Base-by-base conservation (phyloP, 2,797 vertebrate genomes). In the Amblyopsis hoosieri region DNA sequence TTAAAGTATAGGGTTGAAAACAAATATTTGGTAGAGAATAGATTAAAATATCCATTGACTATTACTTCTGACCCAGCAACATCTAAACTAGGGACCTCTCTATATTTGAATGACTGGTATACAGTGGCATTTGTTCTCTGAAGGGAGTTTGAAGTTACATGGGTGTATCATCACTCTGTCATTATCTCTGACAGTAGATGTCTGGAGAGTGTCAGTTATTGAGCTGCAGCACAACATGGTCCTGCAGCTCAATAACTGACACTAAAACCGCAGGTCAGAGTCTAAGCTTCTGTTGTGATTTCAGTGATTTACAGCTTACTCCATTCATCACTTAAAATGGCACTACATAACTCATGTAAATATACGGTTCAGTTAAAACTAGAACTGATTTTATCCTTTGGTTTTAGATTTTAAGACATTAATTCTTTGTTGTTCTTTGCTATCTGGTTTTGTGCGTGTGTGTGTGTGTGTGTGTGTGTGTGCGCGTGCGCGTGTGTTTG, bases 151-250 rank as follows among this genome's bases (percentile, higher is more conserved):
- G 42, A 54, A 69, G 53, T 42, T 48, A 0, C 11, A 56, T 12
- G 23, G 46, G 42, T 48, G 57, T 73, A 64, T 79, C 69, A 66
- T 62, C 69, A 57, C 71, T 60, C 71, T 47, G 47, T 71, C 54
- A 68, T 72, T 71, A 69, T 65, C 56, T 61, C 33, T 17, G 55
- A 66, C 64, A 45, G 47, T 19, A 64, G 64, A 62, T 11, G 42
- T 74, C 62, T 42, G 29, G 42, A 54, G 45, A 77, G 57, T 56
- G 33, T 71, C 9, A 1, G 33, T 61, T 65, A 13, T 55, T 53
- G 54, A 70, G 61, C n/a, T n/a, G 4, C 47, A 37, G 33, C 33
- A 37, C 47, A 48, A 12, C 10, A n/a, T 2, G 12, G 3, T 48
- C 47, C 47, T 48, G 47, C n/a, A 12, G n/a, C 17, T n/a, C 12